Conservation (phyloP, 2,888 invertebrate species). For the Globia sparganii region DNA sequence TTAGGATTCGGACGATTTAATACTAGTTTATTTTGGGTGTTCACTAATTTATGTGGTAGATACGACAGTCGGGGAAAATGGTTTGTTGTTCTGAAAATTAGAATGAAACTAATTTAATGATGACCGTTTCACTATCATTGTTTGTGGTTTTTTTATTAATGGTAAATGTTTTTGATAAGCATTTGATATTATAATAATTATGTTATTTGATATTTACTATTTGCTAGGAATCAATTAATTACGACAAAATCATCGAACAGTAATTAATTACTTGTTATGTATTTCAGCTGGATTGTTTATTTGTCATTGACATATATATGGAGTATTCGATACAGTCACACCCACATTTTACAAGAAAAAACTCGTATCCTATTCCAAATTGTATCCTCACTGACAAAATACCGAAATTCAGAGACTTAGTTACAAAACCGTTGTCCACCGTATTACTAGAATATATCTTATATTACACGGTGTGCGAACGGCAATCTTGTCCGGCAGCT, state of each 20-base stretch:
- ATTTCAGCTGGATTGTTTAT: not conserved
- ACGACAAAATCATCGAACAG: not conserved
- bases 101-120: conserved; percentile 38
- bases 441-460: conserved; percentile 60
- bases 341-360: not conserved
- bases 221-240: not conserved
- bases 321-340: not conserved
- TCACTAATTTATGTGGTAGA: conserved; percentile 63
- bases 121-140: conserved; percentile 20
- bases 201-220: conserved; percentile 8
- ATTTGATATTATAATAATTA: conserved; percentile 7
- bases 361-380: not conserved
- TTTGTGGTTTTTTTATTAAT: conserved; percentile 22
- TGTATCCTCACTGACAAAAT: not conserved
- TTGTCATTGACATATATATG: not conserved
- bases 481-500: conserved; percentile 87
- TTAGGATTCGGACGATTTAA: conserved; percentile 68
- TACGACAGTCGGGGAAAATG: conserved; percentile 56
- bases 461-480: conserved; percentile 69
- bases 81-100: conserved; percentile 40
- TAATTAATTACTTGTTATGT: not conserved
- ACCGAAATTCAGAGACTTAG: conserved; percentile 31
- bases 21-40: conserved; percentile 59
- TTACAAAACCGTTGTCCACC: conserved; percentile 57
- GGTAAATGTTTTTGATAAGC: not conserved